Conservation (phyloP, 2,888 invertebrate genomes). For the Tipula confusa region DNA sequence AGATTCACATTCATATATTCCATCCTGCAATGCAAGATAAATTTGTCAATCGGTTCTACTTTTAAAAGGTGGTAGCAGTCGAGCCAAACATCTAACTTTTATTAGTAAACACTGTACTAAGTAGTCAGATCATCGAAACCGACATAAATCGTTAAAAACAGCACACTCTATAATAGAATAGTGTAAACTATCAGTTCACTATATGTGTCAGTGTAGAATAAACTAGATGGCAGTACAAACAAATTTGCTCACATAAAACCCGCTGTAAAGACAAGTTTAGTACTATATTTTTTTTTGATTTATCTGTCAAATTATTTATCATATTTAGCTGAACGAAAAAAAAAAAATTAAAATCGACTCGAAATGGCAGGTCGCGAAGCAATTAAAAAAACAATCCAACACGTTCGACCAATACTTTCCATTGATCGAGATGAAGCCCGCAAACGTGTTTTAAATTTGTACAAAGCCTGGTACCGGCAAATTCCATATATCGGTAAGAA, state of each 20-base stretch:
- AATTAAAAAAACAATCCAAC: conserved; percentile 54
- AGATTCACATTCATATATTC: no score
- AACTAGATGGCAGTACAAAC: background rate
- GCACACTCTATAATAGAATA: no score
- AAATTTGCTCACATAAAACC: background rate
- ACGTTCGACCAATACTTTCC: conserved; percentile 84
- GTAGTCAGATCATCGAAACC: no score
- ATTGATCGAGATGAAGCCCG: conserved; percentile 70
- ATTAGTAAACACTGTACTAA: no score
- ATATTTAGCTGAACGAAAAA: background rate
- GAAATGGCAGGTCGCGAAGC: conserved; percentile 47
- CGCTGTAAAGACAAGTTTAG: background rate
- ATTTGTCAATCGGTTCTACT: no score
- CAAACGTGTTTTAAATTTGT: conserved; percentile 77
- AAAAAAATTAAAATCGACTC: background rate
- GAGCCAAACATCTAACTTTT: no score
- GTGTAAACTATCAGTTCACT: no score
- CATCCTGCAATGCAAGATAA: no score
- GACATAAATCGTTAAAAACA: no score
- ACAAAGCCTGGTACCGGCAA: conserved; percentile 92
- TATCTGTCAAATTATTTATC: background rate
- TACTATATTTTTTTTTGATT: background rate
- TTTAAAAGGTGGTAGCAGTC: no score
- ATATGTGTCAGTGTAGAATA: no score
- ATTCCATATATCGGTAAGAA: conserved; percentile 77